Percentiles rank a stretch among this genome's conserved stretches.
Conservation (phyloP, 2,797 vertebrate species). For the Pteronotus mesoamericanus region DNA sequence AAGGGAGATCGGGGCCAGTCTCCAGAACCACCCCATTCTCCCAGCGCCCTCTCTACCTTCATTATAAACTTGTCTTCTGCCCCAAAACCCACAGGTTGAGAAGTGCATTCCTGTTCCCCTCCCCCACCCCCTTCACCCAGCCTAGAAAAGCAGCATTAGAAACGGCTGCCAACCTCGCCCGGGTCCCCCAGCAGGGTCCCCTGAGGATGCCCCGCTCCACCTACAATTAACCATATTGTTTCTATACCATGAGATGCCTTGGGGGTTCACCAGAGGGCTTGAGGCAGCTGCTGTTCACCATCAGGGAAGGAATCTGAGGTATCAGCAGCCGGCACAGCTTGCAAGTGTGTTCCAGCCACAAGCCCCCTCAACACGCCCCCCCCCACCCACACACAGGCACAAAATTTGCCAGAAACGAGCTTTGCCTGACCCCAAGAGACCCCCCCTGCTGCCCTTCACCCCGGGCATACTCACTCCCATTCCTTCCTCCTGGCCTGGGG, state of each 20-base stretch:
- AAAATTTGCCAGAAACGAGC: neutral
- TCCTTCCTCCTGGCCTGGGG: constrained; percentile 89
- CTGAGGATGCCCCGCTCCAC: neutral
- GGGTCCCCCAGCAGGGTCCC: neutral
- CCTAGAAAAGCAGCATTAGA: neutral
- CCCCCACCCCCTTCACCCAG: accelerated
- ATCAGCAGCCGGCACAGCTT: neutral
- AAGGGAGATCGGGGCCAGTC: neutral
- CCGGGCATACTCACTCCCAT: constrained; percentile 88
- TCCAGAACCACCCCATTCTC: neutral
- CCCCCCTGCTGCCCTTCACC: neutral
- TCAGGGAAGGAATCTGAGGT: neutral
- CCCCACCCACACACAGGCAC: no score
- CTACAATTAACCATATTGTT: neutral
- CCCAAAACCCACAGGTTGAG: neutral
- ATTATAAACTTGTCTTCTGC: neutral
- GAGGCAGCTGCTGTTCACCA: neutral
- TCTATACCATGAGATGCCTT: neutral
- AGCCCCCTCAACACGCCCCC: no score
- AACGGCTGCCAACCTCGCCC: accelerated
- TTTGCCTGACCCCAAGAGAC: neutral
- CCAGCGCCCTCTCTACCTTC: neutral
- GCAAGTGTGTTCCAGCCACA: accelerated
- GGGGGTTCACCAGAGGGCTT: neutral
- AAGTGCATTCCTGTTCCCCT: neutral